Evolutionary conservation across 2,888 invertebrate species (phyloP), one percentile per base, ranked within the genome.

Genomic region (Phaonia tiefii): DNA sequence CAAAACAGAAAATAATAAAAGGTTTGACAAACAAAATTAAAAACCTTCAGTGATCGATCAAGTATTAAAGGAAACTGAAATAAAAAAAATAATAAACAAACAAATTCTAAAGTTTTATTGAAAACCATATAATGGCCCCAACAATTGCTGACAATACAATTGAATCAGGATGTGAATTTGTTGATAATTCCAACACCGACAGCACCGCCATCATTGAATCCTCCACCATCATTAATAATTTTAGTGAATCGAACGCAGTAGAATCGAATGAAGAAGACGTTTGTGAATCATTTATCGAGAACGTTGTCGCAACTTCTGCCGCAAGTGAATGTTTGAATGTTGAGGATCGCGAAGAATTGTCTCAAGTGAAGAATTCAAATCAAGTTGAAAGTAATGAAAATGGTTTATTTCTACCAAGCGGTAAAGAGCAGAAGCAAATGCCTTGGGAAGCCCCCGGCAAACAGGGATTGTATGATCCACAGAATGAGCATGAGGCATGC

Each of bases 401-500:
- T 51, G 31, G 8, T 31, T 31, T 31, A 31, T 31, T 31, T 31
- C 66, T 54, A 56, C 25, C 75, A 70, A n/a, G 1, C 37, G 17
- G 20, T 26, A 58, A 15, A 10, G 22, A 25, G 54, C 79, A 37
- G 44, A 67, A 83, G 70, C 87, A 87, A 84, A 94, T 94, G 93
- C 92, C 94, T 92, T 96, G 96, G 96, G 94, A 95, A 93, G 93
- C 94, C 92, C 96, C 96, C 90, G 92, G 92, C 89, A 95, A 95
- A 92, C 95, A 96, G 93, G 97, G 98, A 92, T 94, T 99, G 89
- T 99, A 99, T 93, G 97, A 98, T 93, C 99, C 99, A 80, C 93
- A 94, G 89, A 94, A 96, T 91, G 99, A 99, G 92, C 96, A 95
- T 91, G 99, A 98, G 90, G 98, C 99, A 84, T 99, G 99, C 91